Percentiles rank a stretch among this genome's conserved stretches.
phyloP scores from a whole-genome alignment of 2,797 vertebrate species.

The Clarias fuscus region DNA sequence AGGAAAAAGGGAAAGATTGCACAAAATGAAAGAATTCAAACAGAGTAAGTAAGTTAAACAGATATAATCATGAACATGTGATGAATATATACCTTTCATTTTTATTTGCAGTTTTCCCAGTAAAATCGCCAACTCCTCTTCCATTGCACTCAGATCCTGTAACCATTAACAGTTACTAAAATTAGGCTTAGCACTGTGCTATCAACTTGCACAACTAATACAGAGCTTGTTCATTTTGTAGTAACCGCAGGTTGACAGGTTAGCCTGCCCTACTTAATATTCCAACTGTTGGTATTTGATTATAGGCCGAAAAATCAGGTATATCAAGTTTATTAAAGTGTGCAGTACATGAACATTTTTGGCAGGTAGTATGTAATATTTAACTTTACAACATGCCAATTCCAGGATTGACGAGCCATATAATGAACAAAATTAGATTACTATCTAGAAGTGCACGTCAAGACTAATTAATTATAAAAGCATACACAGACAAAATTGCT shows the following conservation, averaged over 20 bases:
- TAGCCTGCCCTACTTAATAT: not conserved
- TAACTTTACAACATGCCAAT: not conserved
- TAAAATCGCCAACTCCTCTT: conserved; percentile 87
- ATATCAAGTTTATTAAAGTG: not conserved
- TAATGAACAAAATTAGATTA: not conserved
- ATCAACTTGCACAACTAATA: not conserved
- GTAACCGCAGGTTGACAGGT: not conserved
- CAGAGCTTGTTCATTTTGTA: not conserved
- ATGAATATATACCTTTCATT: conserved; percentile 87
- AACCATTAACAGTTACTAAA: conserved; percentile 12
- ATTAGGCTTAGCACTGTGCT: not conserved
- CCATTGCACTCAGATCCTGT: conserved; percentile 93
- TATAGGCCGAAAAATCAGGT: not conserved
- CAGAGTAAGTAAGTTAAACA: not conserved
- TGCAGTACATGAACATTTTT: not conserved
- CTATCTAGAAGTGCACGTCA: not conserved
- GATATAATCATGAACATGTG: not conserved
- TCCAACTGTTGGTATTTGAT: not conserved
- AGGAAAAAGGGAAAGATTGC: conserved; percentile 47
- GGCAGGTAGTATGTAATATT: not conserved
- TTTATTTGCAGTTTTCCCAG: conserved; percentile 92
- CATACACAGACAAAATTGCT: not conserved
- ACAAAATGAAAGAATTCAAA: not conserved
- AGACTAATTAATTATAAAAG: not conserved
- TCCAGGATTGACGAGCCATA: not conserved